A percentile compares a stretch with the other conserved stretches of the same genome.
phyloP scores from a whole-genome alignment of 2,888 invertebrate genomes.

The Idaea straminata region DNA sequence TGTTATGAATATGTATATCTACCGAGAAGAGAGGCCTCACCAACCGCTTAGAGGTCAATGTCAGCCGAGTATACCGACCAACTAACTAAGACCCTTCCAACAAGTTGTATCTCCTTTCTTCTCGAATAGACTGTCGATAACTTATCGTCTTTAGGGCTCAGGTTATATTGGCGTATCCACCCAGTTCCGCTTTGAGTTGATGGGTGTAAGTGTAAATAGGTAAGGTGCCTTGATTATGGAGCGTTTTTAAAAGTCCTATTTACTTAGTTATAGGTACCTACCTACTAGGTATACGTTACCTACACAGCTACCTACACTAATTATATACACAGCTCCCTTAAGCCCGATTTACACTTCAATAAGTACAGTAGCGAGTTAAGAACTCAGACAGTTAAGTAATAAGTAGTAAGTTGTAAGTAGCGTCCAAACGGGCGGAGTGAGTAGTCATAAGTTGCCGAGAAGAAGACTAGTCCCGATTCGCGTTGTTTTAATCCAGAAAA shows the following conservation, averaged over 20 bases:
- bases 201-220: conserved; percentile 8
- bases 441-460: too few species aligned
- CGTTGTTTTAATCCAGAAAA: too few species aligned
- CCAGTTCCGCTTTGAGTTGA: conserved; percentile 48
- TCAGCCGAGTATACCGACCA: conserved; percentile 55
- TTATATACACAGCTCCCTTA: too few species aligned
- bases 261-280: too few species aligned
- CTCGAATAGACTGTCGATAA: conserved; percentile 31
- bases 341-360: too few species aligned
- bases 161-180: conserved; percentile 40
- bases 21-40: conserved; percentile 59
- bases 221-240: background rate
- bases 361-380: too few species aligned
- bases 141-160: conserved; percentile 41
- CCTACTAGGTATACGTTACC: too few species aligned
- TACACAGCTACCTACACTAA: too few species aligned
- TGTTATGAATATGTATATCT: conserved; percentile 63
- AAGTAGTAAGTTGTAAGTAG: too few species aligned
- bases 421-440: too few species aligned
- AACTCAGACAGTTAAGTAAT: too few species aligned
- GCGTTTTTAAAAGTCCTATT: background rate
- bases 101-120: conserved; percentile 43
- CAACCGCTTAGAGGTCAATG: conserved; percentile 69
- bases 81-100: conserved; percentile 37
- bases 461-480: too few species aligned